Base-by-base conservation (phyloP, 2,113 vertebrate genomes). In the Ammodytes marinus region DNA sequence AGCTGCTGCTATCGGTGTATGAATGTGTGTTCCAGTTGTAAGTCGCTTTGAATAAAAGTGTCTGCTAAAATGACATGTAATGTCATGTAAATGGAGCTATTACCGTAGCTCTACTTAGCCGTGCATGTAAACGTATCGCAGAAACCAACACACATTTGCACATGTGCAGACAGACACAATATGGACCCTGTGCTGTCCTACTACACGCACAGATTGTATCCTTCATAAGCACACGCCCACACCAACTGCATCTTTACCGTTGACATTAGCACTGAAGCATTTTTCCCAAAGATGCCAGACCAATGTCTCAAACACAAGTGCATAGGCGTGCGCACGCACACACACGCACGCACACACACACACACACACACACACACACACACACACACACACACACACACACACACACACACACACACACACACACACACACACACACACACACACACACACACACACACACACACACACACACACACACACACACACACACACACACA, bases 151-250 rank as follows among this genome's bases (percentile, higher is more conserved):
- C 70, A 70, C 57, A 82, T 53, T 50, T 61, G 49, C 49, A 73
- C 60, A 80, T 39, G 50, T 69, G 63, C 68, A 83, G 53, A 74
- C 43, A 74, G 69, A 73, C 35, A 83, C 79, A 27, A 27, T 27
- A 83, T 37, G 47, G 12, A 69, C 74, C 69, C 69, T 85, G 13
- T 73, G 15, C 68, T 52, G 47, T 10, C 40, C 4, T 8, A 40
- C 27, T 47, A 75, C 53, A 52, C 68, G 55, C 68, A 58, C 49
- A 40, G 70, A 52, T 55, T 70, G 65, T 10, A 71, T 79, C 63
- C 49, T 46, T 85, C 55, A 58, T 13, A 74, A 3, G 45, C 50
- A 77, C 72, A 73, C 74, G 42, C 66, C 40, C 69, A 78, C 3
- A 8, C 45, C 65, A 27, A 39, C 80, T 69, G 67, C 19, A 6